Conservation (phyloP, 2,888 invertebrate genomes). For the Harmothoe impar region DNA sequence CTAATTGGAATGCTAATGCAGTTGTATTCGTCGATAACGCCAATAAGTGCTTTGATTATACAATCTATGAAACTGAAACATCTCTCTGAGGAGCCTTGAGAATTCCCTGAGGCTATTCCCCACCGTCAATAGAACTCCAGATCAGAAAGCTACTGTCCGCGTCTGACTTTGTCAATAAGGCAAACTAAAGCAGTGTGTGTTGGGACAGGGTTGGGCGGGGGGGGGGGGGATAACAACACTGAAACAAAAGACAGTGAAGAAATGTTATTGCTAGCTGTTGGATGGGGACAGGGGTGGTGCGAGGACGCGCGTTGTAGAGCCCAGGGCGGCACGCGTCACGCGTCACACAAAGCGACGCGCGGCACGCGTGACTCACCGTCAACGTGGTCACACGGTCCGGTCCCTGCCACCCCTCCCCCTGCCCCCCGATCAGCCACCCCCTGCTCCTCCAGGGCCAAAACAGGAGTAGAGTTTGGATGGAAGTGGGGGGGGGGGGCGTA, state of each 20-base stretch:
- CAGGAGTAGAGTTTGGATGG: too few relatives aligned
- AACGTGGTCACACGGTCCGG: neutral
- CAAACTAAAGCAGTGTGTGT: too few relatives aligned
- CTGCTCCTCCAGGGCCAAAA: too few relatives aligned
- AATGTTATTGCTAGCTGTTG: conserved; percentile 6
- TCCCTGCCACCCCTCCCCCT: neutral
- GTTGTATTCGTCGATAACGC: neutral
- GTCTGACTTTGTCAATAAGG: conserved; percentile 16
- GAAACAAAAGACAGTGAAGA: conserved; percentile 3
- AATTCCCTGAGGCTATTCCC: neutral
- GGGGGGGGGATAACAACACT: neutral
- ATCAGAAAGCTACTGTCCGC: neutral
- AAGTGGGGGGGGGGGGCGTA: too few relatives aligned
- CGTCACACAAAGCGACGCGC: neutral
- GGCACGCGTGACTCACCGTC: neutral
- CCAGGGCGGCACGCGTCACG: neutral
- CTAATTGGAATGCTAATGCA: neutral
- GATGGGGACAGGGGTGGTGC: neutral
- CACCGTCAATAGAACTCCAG: neutral
- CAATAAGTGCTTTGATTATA: conserved; percentile 2
- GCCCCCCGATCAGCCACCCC: neutral
- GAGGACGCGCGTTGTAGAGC: neutral
- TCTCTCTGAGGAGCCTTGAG: neutral
- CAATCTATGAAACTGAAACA: neutral
- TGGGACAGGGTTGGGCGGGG: too few relatives aligned